phyloP scores from a whole-genome alignment of 2,888 invertebrate genomes.

The Chrysolina americana region DNA sequence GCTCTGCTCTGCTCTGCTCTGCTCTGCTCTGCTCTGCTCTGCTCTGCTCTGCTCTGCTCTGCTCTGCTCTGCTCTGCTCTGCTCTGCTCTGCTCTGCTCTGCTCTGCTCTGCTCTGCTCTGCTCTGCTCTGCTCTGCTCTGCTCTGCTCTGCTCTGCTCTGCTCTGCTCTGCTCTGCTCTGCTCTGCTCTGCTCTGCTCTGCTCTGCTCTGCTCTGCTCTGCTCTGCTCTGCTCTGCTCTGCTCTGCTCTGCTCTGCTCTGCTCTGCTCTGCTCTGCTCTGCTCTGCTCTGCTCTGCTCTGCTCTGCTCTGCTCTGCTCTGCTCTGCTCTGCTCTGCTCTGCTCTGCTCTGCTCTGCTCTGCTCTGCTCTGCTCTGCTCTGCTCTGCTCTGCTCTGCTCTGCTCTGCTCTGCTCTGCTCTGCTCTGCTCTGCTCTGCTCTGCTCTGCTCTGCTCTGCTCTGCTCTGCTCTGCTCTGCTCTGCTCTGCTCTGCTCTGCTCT shows the following conservation, averaged over 20 bases:
- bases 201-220: too few relatives aligned
- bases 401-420: background rate
- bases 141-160: background rate
- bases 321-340: background rate
- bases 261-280: too few relatives aligned
- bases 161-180: background rate
- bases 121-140: background rate
- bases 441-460: background rate
- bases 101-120: background rate
- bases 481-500: background rate
- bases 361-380: background rate
- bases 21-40: background rate
- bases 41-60: background rate
- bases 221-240: too few relatives aligned
- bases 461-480: background rate
- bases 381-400: background rate
- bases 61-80: background rate
- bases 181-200: too few relatives aligned
- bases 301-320: too few relatives aligned
- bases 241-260: too few relatives aligned
- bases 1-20: background rate
- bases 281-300: too few relatives aligned
- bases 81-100: background rate
- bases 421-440: background rate
- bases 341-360: background rate